Percentiles rank a stretch among this genome's conserved stretches.
These are phyloP conservation scores for Hipposideros larvatus DNA, from an alignment of 2,797 vertebrate genomes.

Conservation along the genomic window DNA sequence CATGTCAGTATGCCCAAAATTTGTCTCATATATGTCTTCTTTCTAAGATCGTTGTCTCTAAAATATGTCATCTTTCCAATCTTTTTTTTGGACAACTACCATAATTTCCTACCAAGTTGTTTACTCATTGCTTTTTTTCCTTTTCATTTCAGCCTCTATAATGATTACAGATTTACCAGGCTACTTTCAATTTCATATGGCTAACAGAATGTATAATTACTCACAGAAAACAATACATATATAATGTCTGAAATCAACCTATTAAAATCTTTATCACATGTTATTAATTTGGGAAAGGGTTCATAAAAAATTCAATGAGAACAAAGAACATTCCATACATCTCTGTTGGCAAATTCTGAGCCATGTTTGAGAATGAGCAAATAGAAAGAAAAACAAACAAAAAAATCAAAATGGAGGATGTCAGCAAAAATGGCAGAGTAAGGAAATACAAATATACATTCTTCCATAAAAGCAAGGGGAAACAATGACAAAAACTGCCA, in stretches of 20 bases:
- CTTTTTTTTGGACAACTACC: not conserved
- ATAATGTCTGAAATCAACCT: not conserved
- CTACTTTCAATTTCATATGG: not conserved
- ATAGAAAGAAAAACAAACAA: not conserved
- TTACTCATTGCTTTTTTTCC: not conserved
- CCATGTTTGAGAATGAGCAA: constrained; percentile 4
- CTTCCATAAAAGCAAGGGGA: not conserved
- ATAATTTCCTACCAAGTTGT: not conserved
- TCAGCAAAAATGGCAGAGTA: not conserved
- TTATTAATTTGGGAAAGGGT: too few relatives aligned
- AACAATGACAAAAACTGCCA: not conserved
- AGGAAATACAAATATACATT: not conserved
- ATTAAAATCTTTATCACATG: not conserved
- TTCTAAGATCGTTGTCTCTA: not conserved
- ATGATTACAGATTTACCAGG: not conserved
- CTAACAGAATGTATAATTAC: not conserved
- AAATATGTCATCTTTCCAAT: not conserved
- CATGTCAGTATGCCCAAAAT: not conserved
- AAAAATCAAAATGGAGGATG: not conserved
- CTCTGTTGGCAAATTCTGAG: not conserved
- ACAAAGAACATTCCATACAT: too few relatives aligned
- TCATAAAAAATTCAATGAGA: too few relatives aligned
- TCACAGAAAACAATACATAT: not conserved
- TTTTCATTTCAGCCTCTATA: not conserved
- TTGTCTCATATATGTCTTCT: not conserved